Conservation (phyloP, 2,888 invertebrate species). For the Erebia epiphron region DNA sequence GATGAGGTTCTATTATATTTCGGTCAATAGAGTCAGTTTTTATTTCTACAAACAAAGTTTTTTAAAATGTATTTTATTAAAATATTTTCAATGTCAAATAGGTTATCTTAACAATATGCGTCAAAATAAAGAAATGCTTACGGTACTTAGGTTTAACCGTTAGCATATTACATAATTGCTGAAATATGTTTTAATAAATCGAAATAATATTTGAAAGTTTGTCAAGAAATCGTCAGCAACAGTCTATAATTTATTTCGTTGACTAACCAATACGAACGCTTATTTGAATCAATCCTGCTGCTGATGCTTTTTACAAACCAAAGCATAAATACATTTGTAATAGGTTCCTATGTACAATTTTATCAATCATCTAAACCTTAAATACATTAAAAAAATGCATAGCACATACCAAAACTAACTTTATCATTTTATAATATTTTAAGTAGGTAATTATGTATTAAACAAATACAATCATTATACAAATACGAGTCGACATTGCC, state of each 20-base stretch:
- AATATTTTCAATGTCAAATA: too few species aligned
- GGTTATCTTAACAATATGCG: too few species aligned
- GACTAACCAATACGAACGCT: neutral
- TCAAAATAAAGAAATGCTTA: too few species aligned
- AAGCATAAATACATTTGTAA: neutral
- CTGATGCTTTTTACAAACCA: neutral
- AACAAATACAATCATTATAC: neutral
- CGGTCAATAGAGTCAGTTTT: neutral
- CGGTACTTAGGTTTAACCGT: too few species aligned
- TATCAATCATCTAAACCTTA: neutral
- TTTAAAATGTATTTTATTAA: too few species aligned
- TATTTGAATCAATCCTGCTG: neutral
- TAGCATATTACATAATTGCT: too few species aligned
- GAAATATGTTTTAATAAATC: too few species aligned
- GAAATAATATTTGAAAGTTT: too few species aligned
- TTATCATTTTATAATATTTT: neutral
- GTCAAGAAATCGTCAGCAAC: too few species aligned
- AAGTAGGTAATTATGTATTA: neutral
- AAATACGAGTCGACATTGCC: neutral
- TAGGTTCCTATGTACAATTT: neutral
- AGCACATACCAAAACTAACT: neutral
- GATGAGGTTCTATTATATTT: constrained; percentile 41
- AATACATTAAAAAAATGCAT: neutral
- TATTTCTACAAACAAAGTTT: neutral
- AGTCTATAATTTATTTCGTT: neutral